phyloP scores from a whole-genome alignment of 2,113 vertebrate genomes.

The Pelecanus crispus region DNA sequence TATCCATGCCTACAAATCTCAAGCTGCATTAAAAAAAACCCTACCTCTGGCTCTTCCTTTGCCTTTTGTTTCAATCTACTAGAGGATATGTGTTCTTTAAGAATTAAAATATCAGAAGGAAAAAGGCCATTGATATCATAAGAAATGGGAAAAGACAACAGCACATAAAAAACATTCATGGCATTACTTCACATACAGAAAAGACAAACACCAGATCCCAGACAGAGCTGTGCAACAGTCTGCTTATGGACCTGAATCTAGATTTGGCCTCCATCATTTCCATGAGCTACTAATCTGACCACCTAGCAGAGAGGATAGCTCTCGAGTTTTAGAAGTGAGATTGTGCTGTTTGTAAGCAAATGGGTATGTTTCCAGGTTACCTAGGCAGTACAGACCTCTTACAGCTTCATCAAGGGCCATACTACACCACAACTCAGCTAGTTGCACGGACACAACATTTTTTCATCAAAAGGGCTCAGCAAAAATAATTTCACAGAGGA shows the following conservation, averaged over 20 bases:
- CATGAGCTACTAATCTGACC: background rate
- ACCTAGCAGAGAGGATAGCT: background rate
- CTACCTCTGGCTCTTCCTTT: background rate
- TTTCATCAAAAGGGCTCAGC: background rate
- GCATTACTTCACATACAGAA: background rate
- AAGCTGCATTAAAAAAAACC: background rate
- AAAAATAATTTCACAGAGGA: background rate
- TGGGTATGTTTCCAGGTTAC: background rate
- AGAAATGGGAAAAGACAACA: background rate
- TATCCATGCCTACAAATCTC: background rate
- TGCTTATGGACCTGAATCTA: background rate
- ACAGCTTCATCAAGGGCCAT: background rate
- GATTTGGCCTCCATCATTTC: background rate
- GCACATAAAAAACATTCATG: background rate
- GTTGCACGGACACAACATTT: background rate
- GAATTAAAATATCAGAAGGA: background rate
- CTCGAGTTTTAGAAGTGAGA: background rate
- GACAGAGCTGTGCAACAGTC: background rate
- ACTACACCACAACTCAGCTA: background rate
- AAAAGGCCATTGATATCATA: background rate
- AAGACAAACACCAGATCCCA: background rate
- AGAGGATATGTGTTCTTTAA: background rate
- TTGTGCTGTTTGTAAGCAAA: background rate
- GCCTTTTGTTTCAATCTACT: background rate
- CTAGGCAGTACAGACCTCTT: background rate